Base-by-base conservation (phyloP, 2,113 vertebrate species). In the Lamprologus ornatipinnis region DNA sequence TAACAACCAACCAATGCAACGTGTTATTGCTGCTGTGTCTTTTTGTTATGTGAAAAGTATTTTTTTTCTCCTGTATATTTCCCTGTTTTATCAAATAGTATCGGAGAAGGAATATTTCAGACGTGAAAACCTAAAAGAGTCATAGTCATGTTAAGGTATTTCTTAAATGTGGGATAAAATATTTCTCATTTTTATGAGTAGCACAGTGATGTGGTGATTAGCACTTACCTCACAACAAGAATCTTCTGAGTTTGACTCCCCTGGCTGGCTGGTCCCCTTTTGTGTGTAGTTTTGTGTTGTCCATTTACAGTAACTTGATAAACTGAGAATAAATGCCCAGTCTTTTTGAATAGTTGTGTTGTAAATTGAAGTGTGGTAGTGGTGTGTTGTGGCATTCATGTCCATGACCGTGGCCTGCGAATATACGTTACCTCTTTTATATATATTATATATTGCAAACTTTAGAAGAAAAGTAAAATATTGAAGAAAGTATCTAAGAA, bases 11-110 rank as follows among this genome's bases (percentile, higher is more conserved):
- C 21, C 58, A 28, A 9, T 21, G 5, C 26, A 5, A 78, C 26
- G 1, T 78, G 17, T 33, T 79, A 9, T 58, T 70, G 40, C 53
- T 45, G 9, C 5, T 37, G 1, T n/a, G 14, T 40, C 28, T 42
- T 5, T 31, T 83, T 54, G 7, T 9, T 9, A 12, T 15, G 19
- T 37, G 35, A 33, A 31, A 37, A 14, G 33, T 55, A 9, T 23
- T 37, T 40, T 73, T 35, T 35, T 5, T 0, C 21, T 0, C 8
- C 21, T 0, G 40, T 45, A 17, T 47, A 47, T 47, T 28, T 42
- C 37, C 4, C 3, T 4, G 37, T 73, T 73, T 73, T 26, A 28
- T 47, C 6, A 49, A 49, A 49, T 75, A 12, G 0, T 47, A 19
- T 78, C 1, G 7, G 4, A 78, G 26, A 78, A 31, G 42, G 4